These are phyloP conservation scores for Machimus atricapillus DNA, from an alignment of 2,888 invertebrate genomes.

Conservation along the genomic window DNA sequence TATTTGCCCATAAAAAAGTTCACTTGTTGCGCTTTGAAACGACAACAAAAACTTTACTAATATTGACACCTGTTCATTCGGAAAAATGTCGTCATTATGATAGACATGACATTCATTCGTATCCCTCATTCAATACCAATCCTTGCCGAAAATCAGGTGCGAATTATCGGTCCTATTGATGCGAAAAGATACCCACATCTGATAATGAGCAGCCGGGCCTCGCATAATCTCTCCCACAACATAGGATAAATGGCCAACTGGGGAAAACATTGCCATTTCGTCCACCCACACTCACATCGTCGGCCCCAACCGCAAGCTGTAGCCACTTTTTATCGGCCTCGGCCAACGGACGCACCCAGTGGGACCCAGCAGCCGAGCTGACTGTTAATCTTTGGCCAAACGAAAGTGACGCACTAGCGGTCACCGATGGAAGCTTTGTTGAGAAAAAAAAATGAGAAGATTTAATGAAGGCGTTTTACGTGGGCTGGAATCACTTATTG, in stretches of 20 bases:
- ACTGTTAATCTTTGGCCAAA: background rate
- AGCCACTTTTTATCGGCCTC: background rate
- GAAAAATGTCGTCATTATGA: background rate
- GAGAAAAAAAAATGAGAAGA: background rate
- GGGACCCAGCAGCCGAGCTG: background rate
- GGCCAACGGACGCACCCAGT: background rate
- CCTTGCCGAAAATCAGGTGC: background rate
- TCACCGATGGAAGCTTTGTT: background rate
- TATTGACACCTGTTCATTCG: background rate
- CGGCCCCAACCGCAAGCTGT: background rate
- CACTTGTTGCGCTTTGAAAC: constrained; percentile 1
- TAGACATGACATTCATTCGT: background rate
- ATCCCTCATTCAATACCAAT: background rate
- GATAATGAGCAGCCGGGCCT: background rate
- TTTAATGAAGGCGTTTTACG: background rate
- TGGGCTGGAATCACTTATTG: background rate
- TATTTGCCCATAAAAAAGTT: background rate
- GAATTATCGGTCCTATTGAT: background rate
- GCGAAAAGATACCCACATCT: background rate
- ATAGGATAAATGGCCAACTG: background rate
- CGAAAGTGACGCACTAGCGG: background rate
- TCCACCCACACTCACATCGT: background rate
- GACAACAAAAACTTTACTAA: background rate
- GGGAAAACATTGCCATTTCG: background rate
- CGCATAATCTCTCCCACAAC: background rate